phyloP scores from a whole-genome alignment of 2,113 vertebrate species.

The crab-eating macaque (Macaca fascicularis) region DNA sequence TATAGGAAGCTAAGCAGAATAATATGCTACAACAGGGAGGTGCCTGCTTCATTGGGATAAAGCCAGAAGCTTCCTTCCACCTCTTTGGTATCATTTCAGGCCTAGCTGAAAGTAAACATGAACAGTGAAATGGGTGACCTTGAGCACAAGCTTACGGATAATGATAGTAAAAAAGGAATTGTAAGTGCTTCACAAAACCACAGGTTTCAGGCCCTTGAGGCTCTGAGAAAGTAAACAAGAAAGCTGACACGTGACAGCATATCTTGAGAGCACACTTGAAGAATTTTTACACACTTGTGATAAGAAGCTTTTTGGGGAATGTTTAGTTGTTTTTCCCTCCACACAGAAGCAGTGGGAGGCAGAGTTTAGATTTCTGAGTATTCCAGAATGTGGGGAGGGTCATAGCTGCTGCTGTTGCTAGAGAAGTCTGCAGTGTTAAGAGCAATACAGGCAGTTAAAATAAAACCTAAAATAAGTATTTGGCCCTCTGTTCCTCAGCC shows the following conservation, averaged over 20 bases:
- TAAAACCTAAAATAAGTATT: background rate
- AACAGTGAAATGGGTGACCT: background rate
- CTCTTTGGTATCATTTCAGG: background rate
- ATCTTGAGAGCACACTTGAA: background rate
- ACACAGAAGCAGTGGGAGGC: background rate
- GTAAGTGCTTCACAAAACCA: background rate
- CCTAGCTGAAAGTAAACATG: background rate
- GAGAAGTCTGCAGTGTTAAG: background rate
- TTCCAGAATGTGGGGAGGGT: background rate
- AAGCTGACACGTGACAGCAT: background rate
- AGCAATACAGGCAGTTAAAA: background rate
- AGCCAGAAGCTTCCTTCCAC: background rate
- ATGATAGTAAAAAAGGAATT: background rate
- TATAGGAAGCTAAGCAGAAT: background rate
- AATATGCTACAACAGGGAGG: rapidly evolving
- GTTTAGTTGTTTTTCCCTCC: background rate
- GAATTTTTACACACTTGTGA: background rate
- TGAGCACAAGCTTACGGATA: background rate
- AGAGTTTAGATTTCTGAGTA: background rate
- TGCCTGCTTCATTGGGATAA: background rate
- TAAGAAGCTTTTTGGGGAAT: background rate
- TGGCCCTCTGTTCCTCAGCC: background rate
- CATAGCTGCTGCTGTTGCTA: background rate
- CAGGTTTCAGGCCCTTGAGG: background rate
- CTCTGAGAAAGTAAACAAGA: background rate